These are phyloP conservation scores for Pelusios castaneus DNA, from an alignment of 2,113 vertebrate genomes.

Conservation along the genomic window DNA sequence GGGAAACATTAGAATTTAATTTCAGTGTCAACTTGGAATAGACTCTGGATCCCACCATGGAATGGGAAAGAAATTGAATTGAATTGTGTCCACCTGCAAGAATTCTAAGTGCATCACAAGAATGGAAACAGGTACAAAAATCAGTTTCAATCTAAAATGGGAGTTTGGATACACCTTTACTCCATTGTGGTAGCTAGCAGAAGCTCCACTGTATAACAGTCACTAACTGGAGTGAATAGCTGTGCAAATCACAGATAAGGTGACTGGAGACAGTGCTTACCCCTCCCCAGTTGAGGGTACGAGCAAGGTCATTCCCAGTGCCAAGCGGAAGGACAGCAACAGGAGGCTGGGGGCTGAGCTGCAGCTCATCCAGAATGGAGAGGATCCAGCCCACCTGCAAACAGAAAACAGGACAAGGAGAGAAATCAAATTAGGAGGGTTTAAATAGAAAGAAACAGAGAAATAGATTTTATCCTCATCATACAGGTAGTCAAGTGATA, in stretches of 20 bases:
- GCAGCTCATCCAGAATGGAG: conserved; percentile 83
- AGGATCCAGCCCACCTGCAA: conserved; percentile 87
- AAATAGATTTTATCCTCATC: neutral
- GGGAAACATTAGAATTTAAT: neutral
- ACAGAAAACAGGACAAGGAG: neutral
- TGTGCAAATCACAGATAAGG: neutral
- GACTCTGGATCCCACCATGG: neutral
- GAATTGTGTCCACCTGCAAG: neutral
- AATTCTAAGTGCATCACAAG: neutral
- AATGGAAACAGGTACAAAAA: neutral
- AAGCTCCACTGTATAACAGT: neutral
- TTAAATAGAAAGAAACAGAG: neutral
- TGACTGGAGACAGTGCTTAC: conserved; percentile 76
- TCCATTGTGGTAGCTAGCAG: neutral
- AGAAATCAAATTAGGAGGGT: neutral
- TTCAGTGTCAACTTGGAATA: neutral
- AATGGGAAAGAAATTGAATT: neutral
- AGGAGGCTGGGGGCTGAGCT: conserved; percentile 86
- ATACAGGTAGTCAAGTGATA: neutral
- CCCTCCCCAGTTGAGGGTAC: conserved; percentile 98
- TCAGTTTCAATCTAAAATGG: neutral
- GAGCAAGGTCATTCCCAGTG: conserved; percentile 95
- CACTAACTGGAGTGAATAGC: neutral
- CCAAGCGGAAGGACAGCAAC: conserved; percentile 95
- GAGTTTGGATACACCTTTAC: neutral